Base-by-base conservation (phyloP, 2,888 invertebrate genomes). In the Neelides folsomi region DNA sequence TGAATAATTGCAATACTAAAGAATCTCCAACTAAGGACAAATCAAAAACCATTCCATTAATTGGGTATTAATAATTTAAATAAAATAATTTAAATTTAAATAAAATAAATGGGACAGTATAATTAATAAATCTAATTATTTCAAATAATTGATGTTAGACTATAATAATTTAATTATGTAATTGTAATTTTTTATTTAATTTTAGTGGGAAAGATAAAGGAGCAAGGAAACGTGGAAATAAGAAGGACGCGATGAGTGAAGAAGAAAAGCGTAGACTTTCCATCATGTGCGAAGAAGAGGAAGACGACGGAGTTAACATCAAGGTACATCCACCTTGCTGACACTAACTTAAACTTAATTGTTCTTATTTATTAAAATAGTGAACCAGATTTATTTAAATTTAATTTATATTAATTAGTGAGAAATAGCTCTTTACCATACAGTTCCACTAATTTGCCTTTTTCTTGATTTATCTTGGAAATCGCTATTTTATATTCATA, bases 201-300 rank as follows among this genome's bases (percentile, higher is more conserved):
- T 18, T 2, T 45, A 44, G 47, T 47, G 55, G 60, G 46, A 63
- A 56, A 51, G 62, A 63, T 42, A 62, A 61, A 47, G 52, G 55
- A 71, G 77, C 79, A 67, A 82, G 83, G 72, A 83, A 83, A 66
- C 71, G 79, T 53, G 75, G 76, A 45, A 79, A 79, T 56, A 83
- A 83, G 70, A 83, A 79, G 60, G 79, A 80, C 62, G 72, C 73
- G 8, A 66, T 74, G 48, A 69, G 70, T 52, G 74, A 75, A 12
- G 77, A 77, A 56, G 77, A 77, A 65, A 73, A 71, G 56, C 74
- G 74, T 66, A 77, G 87, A 57, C 73, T 89, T 40, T 86, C 88
- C 19, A 86, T 84, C 35, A 88, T 88, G 86, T 80, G 80, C 57
- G 87, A 89, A 71, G 85, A 84, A 58, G 87, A 88, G 62, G 86